Evolutionary conservation across 2,113 vertebrate genomes (phyloP).

Genomic region (Heloderma charlesbogerti): DNA sequence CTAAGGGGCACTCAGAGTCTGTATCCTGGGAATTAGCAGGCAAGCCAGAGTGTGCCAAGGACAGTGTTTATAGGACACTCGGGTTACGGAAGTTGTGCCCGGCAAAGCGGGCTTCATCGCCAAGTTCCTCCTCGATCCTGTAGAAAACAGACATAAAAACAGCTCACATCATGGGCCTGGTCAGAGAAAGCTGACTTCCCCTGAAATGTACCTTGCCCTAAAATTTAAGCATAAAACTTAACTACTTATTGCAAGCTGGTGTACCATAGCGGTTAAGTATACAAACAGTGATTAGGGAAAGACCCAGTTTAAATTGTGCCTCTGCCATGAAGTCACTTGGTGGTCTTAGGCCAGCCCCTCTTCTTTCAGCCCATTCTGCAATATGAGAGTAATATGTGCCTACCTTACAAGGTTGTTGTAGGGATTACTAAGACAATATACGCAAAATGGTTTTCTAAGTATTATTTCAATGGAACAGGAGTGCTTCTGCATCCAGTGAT

Average conservation of each 20-base stretch:
- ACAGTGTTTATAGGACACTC: conserved; percentile 84
- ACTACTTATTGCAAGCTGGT: neutral
- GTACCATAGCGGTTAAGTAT: neutral
- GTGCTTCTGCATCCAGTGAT: neutral
- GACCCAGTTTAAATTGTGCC: neutral
- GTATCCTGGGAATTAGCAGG: conserved; percentile 63
- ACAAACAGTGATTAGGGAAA: neutral
- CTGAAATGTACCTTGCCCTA: neutral
- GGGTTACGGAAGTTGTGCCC: conserved; percentile 96
- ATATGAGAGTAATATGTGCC: neutral
- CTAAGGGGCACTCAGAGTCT: conserved; percentile 56
- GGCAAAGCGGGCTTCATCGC: conserved; percentile 90
- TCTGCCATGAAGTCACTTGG: too few relatives aligned
- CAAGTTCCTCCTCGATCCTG: conserved; percentile 94
- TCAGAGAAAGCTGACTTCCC: neutral
- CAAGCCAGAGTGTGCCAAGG: conserved; percentile 54
- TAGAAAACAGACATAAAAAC: conserved; percentile 41
- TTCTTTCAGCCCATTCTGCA: neutral
- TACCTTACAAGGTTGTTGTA: neutral
- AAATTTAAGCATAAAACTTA: neutral
- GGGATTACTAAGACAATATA: neutral
- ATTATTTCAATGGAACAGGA: neutral
- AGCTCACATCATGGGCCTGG: neutral
- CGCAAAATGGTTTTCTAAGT: neutral
- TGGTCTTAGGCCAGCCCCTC: neutral